Conservation (phyloP, 2,113 vertebrate species). For the Ceyx margarethae region DNA sequence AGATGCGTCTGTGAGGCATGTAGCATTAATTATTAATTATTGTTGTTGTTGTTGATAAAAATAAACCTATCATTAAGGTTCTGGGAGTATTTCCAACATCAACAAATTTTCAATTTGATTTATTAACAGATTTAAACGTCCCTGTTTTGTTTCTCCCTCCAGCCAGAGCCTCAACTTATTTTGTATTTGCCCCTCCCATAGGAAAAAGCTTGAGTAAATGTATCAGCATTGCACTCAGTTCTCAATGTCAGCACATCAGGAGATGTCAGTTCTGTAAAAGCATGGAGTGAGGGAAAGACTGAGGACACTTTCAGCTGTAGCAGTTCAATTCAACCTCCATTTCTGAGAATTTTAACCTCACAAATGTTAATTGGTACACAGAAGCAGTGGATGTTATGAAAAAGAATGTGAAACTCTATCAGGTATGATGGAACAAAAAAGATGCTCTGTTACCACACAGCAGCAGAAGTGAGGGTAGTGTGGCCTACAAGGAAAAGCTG, state of each 20-base stretch:
- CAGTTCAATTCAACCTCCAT: not conserved
- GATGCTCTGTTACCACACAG: not conserved
- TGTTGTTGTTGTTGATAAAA: constrained; percentile 47
- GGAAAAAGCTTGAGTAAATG: not conserved
- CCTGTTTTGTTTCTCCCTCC: not conserved
- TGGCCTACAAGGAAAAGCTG: not conserved
- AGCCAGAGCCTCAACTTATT: not conserved
- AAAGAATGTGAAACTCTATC: not conserved
- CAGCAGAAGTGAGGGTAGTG: not conserved
- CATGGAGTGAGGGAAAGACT: not conserved
- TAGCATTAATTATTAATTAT: constrained; percentile 64
- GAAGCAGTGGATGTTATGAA: not conserved
- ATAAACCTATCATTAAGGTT: constrained; percentile 40
- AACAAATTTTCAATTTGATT: constrained; percentile 29
- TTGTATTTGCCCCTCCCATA: not conserved
- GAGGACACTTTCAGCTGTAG: not conserved
- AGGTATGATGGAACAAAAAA: not conserved
- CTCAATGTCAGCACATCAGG: not conserved
- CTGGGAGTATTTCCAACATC: constrained; percentile 39
- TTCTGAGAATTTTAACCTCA: not conserved
- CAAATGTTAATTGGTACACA: not conserved
- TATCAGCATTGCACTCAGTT: not conserved
- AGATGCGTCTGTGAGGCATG: not conserved
- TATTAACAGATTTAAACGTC: constrained; percentile 17
- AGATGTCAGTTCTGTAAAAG: not conserved